Base-by-base conservation (phyloP, 2,113 vertebrate genomes). In the Zosterops lateralis region DNA sequence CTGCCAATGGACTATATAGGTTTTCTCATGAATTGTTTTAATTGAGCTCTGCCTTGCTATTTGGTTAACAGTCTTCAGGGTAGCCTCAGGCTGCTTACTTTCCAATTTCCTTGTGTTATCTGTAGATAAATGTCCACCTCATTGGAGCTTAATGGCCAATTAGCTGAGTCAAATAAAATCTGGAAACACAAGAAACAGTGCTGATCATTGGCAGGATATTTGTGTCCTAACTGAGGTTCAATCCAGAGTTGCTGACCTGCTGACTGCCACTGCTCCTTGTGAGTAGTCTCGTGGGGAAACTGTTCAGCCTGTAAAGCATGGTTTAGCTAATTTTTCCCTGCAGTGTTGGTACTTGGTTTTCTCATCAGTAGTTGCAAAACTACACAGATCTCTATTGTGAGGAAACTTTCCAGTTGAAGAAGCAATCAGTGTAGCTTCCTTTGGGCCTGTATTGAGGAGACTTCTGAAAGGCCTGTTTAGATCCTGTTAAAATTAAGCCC, bases 11-110 rank as follows among this genome's bases (percentile, higher is more conserved):
- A 56, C 71, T 89, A 28, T 68, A 66, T 70, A 75, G 42, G 67
- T 76, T 96, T 94, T 87, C 81, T 89, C 67, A 88, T 96, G 12
- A 95, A 92, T 96, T 95, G 87, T 62, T 96, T 96, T 92, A 96
- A 93, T 94, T 91, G 76, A 88, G 40, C 57, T 87, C 60, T 93
- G 87, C 77, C 50, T 86, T 81, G 42, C 89, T 94, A 6, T 87
- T 92, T 96, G 66, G 87, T 95, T 95, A 93, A 92, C 65, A 80
- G 74, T 72, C 78, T 78, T 95, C 71, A 91, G 54, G 45, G 36
- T 93, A 94, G 83, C 93, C 78, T 94, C 36, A 6, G 77, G 83
- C 92, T 92, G 83, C 87, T 96, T 96, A 77, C 85, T 90, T 95
- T 83, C 77, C 80, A 87, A 70, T 97, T 96, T 96, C 60, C 62